These are phyloP conservation scores for Pelobates cultripes DNA, from an alignment of 2,797 vertebrate genomes.

Conservation along the genomic window DNA sequence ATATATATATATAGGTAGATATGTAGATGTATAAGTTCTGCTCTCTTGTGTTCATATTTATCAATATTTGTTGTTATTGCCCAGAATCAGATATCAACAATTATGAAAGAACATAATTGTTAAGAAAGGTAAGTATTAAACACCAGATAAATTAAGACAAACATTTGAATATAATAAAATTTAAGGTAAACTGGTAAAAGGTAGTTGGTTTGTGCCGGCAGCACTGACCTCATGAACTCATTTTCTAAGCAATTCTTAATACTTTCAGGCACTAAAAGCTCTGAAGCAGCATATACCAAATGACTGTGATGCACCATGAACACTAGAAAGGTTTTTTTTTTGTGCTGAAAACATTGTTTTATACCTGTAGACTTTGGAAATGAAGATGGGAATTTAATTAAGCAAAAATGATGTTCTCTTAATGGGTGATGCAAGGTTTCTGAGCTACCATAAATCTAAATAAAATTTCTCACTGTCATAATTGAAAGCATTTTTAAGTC, in stretches of 20 bases:
- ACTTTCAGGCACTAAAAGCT: constrained; percentile 9
- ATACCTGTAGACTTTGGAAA: constrained; percentile 41
- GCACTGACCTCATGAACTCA: background rate
- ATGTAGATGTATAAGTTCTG: background rate
- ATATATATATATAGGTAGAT: background rate
- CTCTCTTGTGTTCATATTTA: background rate
- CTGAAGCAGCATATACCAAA: constrained; percentile 30
- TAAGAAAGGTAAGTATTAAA: no score
- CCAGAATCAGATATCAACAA: no score
- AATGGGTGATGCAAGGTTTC: constrained; percentile 57
- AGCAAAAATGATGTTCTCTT: constrained; percentile 58
- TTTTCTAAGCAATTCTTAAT: constrained; percentile 19
- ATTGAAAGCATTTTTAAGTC: constrained; percentile 58
- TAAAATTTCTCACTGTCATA: constrained; percentile 55
- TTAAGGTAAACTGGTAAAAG: no score
- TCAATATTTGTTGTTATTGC: background rate
- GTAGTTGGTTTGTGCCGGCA: background rate
- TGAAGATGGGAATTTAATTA: constrained; percentile 63
- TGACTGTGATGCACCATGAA: constrained; percentile 14
- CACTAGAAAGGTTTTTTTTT: constrained; percentile 12
- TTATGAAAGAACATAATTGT: no score
- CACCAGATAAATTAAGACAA: no score
- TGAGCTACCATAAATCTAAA: constrained; percentile 59
- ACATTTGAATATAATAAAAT: no score
- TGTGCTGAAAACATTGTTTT: constrained; percentile 15